Conservation (phyloP, 37 sponge, comb jelly and placozoan species). For the Agelas oroides region DNA sequence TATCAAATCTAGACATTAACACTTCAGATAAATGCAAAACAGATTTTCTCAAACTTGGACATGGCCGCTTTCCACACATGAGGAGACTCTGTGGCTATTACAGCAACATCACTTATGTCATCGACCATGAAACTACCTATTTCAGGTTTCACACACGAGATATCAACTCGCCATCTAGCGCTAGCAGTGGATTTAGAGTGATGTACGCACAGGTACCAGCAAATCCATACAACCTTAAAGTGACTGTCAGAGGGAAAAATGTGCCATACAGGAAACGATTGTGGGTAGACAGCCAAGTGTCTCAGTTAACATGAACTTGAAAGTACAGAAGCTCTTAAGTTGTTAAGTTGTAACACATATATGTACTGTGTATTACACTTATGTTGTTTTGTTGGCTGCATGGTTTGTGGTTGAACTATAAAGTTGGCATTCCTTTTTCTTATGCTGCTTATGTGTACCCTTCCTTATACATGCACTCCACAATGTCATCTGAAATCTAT, state of each 20-base stretch:
- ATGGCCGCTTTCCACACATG: constrained; percentile 38
- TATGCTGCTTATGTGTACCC: no score
- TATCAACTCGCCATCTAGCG: neutral
- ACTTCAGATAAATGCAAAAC: constrained; percentile 4
- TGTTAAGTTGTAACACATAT: no score
- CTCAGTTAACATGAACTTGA: no score
- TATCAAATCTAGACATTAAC: constrained; percentile 27
- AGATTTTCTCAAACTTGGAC: constrained; percentile 48
- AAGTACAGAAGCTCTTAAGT: no score
- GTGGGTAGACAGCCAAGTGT: constrained; percentile 1
- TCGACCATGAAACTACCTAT: neutral
- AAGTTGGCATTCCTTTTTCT: no score
- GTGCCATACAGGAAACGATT: constrained; percentile 4
- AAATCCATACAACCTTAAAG: neutral
- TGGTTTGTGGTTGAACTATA: no score
- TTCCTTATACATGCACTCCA: no score
- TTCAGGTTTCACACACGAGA: constrained; percentile 19
- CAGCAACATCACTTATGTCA: constrained; percentile 20
- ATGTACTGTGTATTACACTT: no score
- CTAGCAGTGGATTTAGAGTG: constrained; percentile 11
- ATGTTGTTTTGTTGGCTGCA: no score
- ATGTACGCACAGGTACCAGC: constrained; percentile 19
- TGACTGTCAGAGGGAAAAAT: neutral
- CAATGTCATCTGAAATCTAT: no score
- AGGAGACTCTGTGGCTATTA: constrained; percentile 37